Percentiles rank a stretch among this genome's conserved stretches.
These are phyloP conservation scores for Labrus mixtus DNA, from an alignment of 2,113 vertebrate genomes.

Conservation along the genomic window DNA sequence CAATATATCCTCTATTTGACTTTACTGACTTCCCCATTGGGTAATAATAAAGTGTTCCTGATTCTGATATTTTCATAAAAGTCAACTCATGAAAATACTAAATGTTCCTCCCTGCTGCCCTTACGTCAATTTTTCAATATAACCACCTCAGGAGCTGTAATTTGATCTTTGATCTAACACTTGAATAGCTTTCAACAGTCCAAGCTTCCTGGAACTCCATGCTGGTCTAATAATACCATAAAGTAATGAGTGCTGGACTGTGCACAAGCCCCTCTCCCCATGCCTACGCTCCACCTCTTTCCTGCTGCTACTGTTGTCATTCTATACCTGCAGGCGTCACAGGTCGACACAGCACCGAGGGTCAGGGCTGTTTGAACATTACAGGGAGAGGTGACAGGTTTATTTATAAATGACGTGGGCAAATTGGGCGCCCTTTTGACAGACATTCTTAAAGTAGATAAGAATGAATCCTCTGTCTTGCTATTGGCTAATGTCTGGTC, in stretches of 20 bases:
- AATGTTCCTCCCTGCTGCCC: not conserved
- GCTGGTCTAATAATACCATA: constrained; percentile 18
- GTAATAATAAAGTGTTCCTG: no score
- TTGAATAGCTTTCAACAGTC: constrained; percentile 15
- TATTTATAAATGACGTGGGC: constrained; percentile 26
- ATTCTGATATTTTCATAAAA: no score
- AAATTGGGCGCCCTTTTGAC: constrained; percentile 1
- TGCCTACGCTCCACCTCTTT: constrained; percentile 8
- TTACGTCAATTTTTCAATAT: not conserved
- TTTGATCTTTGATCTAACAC: constrained; percentile 42
- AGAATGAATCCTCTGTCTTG: not conserved
- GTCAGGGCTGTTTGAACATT: constrained; percentile 25
- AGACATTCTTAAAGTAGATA: constrained; percentile 20
- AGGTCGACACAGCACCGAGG: constrained; percentile 23
- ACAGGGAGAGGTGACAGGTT: constrained; percentile 20
- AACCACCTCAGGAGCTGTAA: not conserved
- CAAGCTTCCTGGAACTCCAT: constrained; percentile 4
- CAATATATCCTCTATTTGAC: no score
- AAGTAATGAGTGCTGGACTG: constrained; percentile 29
- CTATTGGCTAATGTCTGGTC: constrained; percentile 3
- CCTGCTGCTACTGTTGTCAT: constrained; percentile 13
- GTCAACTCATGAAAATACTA: no score
- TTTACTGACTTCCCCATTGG: no score
- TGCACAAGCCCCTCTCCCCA: constrained; percentile 13
- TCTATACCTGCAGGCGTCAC: constrained; percentile 18